Evolutionary conservation across 2,888 invertebrate species (phyloP), one percentile per base, ranked within the genome.

Genomic region (Tenthredo mesomela): DNA sequence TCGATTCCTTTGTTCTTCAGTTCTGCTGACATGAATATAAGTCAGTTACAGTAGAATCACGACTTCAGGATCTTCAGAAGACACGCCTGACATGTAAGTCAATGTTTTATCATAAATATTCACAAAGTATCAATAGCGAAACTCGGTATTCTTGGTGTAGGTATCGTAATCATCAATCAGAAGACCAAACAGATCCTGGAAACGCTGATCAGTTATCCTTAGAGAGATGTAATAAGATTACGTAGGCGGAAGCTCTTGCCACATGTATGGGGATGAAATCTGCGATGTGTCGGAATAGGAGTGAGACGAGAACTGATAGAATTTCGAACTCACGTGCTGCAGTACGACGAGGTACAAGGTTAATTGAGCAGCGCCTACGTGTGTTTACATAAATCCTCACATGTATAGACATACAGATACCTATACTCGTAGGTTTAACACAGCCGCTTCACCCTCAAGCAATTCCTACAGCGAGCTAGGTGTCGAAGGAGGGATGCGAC

Each of bases 281-380:
- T 0, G 47, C 33, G n/a, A 21, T 73, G n/a, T 71, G 21, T 47
- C 18, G 43, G 21, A 1, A 21, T 77, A 54, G 50, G 77, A 18
- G 33, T 50, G n/a, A 33, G 50, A 21, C 40, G 21, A 80, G 40
- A 47, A 21, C 61, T 7, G 58, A 33, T 37, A 61, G 61, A 40
- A 80, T 25, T 61, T 40, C 61, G 12, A 61, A 80, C 80, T 29
- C n/a, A 21, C 33, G 12, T 25, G 50, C 18, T 25, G 33, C 18
- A 50, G 73, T 43, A 12, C 21, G 15, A n/a, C 21, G 6, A 29
- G 67, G 43, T 50, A 82, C 29, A 47, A 43, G 47, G 82, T 82
- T 82, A 82, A 82, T 67, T 82, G 67, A 47, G n/a, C 67, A 67
- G 15, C 67, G 67, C 29, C 82, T 67, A 40, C 80, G 67, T 82